A percentile compares a stretch with the other conserved stretches of the same genome.
Conservation (phyloP, 2,113 vertebrate species). For the Microtus oregoni region DNA sequence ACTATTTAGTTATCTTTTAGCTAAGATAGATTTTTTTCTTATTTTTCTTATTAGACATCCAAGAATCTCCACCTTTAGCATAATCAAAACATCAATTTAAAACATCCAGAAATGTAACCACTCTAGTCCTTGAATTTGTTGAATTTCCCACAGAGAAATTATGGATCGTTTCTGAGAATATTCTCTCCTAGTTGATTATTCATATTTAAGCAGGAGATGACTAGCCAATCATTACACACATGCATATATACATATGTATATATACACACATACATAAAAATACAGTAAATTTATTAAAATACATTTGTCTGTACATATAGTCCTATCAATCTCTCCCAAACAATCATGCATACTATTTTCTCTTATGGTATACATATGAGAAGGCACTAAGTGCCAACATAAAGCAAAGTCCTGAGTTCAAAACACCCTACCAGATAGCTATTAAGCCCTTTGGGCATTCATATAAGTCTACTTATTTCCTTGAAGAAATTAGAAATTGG, state of each 20-base stretch:
- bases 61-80: not conserved
- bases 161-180: not conserved
- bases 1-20: not conserved
- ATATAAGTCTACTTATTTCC: not conserved
- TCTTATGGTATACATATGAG: not conserved
- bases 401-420: not conserved
- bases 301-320: not conserved
- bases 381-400: not conserved
- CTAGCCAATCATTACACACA: not conserved
- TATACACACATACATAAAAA: not conserved
- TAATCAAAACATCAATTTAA: not conserved
- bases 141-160: not conserved
- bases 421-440: not conserved
- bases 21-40: not conserved
- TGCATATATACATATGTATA: not conserved
- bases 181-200: not conserved
- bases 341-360: not conserved
- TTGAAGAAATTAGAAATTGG: not conserved
- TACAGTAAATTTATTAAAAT: not conserved
- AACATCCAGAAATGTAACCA: not conserved
- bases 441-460: not conserved
- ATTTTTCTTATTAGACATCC: constrained; percentile 14
- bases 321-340: not conserved
- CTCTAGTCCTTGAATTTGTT: not conserved
- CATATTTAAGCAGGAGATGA: not conserved